Percentiles rank a stretch among this genome's conserved stretches.
phyloP scores from a whole-genome alignment of 2,113 vertebrate species.

The Archilochus colubris region DNA sequence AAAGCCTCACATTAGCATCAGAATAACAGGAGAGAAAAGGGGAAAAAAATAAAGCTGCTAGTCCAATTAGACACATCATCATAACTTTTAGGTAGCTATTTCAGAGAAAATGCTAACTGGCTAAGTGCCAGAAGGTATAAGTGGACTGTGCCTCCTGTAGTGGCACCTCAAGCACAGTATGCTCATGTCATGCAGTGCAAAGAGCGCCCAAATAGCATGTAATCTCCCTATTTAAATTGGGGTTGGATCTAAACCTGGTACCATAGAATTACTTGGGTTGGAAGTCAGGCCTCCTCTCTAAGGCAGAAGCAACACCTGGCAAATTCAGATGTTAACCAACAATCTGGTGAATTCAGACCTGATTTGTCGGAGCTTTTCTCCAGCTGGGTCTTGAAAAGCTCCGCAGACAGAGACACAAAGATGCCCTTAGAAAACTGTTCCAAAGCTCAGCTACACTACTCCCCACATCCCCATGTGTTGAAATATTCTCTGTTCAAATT shows the following conservation, averaged over 20 bases:
- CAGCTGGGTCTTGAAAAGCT: background rate
- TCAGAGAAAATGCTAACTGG: background rate
- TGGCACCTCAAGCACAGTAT: background rate
- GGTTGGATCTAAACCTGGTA: background rate
- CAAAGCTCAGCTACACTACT: background rate
- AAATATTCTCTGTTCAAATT: background rate
- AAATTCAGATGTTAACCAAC: too few species aligned
- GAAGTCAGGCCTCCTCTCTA: background rate
- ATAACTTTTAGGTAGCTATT: background rate
- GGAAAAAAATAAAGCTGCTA: background rate
- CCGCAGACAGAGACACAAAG: background rate
- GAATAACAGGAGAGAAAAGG: background rate
- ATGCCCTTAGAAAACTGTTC: background rate
- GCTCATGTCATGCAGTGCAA: background rate
- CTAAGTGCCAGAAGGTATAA: background rate
- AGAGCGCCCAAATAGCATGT: background rate
- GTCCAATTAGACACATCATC: background rate
- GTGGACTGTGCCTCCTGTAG: background rate
- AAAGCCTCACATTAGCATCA: background rate
- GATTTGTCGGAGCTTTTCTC: background rate
- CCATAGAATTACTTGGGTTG: background rate
- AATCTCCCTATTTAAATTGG: background rate
- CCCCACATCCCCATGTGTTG: background rate
- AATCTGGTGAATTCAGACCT: background rate
- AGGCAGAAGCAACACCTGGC: background rate